Base-by-base conservation (phyloP, 2,888 invertebrate genomes). In the Phengaris alcon region DNA sequence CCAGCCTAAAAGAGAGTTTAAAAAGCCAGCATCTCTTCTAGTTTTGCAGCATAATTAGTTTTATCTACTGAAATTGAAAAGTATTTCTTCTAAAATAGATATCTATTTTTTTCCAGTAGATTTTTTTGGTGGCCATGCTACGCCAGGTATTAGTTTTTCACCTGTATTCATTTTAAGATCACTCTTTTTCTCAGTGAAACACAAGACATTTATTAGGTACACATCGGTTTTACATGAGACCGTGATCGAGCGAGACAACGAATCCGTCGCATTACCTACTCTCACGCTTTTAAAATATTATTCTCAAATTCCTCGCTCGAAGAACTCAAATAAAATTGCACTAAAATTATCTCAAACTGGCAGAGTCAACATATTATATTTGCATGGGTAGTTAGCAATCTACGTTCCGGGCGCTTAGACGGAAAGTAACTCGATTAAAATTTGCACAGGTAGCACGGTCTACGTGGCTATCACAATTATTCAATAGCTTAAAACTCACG, bases 391-490 rank as follows among this genome's bases (percentile, higher is more conserved):
- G 76, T 78, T 75, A 76, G 69, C 77, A 74, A 76, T 76, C 76
- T 76, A 73, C 77, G 75, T 77, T 78, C 77, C 81, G 77, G 84
- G 81, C 81, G 81, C 81, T 79, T 81, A 82, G 76, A 76, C 79
- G 82, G 84, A 84, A 85, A 84, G 87, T 90, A 91, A 91, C 86
- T 88, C 84, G 86, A 90, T 92, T 91, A 89, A 83, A 83, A 87
- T 90, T 88, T 86, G 89, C 86, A 89, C 87, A 83, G 87, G 84
- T 82, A 83, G 86, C 85, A 87, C 86, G 82, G 82, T 86, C 86
- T 90, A 90, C 87, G 88, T 81, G 88, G 88, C 90, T 90, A 88
- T 89, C 87, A 88, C 90, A 91, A 90, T 91, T 90, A 90, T 88
- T 85, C 84, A 81, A 81, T 85, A 84, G 85, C 87, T 88, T 48